Percentiles rank a stretch among this genome's conserved stretches.
These are phyloP conservation scores for Stomatorhinus ivindoensis DNA, from an alignment of 2,113 vertebrate genomes.

Conservation along the genomic window DNA sequence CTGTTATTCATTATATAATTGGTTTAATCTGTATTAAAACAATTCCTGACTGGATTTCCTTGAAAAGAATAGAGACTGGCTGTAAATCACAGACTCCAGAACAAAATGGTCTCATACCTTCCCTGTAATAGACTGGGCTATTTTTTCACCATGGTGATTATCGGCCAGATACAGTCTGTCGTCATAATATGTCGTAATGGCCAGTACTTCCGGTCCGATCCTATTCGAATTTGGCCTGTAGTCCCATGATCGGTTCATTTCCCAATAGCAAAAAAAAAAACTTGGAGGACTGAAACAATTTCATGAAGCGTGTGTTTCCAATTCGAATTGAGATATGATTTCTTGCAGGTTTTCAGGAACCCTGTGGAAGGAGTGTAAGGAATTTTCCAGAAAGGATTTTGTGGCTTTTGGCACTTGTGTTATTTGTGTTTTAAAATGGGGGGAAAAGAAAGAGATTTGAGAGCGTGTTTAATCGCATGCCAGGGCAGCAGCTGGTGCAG, in stretches of 20 bases:
- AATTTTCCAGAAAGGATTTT: conserved; percentile 46
- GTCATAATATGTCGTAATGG: background rate
- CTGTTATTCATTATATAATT: background rate
- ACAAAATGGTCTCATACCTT: background rate
- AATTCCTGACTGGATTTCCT: background rate
- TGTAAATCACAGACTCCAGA: background rate
- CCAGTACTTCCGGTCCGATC: background rate
- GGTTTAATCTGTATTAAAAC: background rate
- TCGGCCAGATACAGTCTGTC: background rate
- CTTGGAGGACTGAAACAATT: background rate
- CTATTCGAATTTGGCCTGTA: background rate
- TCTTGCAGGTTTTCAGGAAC: conserved; percentile 37
- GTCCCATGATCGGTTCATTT: background rate
- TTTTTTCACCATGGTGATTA: background rate
- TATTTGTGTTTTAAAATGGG: conserved; percentile 44
- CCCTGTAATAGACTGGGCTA: background rate
- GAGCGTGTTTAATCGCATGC: conserved; percentile 63
- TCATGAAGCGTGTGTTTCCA: background rate
- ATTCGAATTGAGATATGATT: conserved; percentile 33
- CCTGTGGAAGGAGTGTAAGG: conserved; percentile 30
- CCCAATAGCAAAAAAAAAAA: background rate
- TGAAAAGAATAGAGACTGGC: background rate
- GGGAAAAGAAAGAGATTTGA: conserved; percentile 21
- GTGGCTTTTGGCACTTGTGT: conserved; percentile 56
- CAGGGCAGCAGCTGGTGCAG: conserved; percentile 67